Conservation (phyloP, 2,113 vertebrate species). For the Pterocles orientalis region DNA sequence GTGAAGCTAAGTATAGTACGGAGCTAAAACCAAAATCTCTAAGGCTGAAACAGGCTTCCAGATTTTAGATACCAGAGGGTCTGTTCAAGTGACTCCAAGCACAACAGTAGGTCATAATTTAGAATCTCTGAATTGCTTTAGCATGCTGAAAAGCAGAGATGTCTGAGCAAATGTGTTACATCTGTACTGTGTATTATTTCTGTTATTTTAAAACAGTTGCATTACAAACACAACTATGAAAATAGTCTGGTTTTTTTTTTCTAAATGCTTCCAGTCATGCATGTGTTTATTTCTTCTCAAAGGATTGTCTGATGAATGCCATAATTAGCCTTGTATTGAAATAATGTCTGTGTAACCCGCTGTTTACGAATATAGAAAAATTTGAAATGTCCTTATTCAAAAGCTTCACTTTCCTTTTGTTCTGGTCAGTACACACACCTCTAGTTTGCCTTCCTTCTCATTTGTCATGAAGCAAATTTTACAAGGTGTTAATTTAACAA, state of each 20-base stretch:
- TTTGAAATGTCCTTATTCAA: background rate
- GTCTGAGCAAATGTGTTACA: constrained; percentile 21
- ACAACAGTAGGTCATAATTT: constrained; percentile 13
- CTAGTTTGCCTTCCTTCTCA: background rate
- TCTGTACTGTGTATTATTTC: constrained; percentile 17
- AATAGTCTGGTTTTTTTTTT: background rate
- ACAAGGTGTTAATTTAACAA: background rate
- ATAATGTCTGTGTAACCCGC: background rate
- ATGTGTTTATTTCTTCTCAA: background rate
- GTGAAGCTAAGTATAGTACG: background rate
- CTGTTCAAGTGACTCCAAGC: background rate
- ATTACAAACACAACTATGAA: constrained; percentile 4
- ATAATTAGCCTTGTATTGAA: background rate
- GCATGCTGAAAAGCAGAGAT: background rate
- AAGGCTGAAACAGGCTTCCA: constrained; percentile 1
- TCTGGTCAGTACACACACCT: background rate
- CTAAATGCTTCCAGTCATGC: constrained; percentile 28
- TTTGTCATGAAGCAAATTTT: background rate
- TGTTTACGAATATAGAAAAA: background rate
- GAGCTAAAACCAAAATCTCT: background rate
- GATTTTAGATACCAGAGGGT: background rate
- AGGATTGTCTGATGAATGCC: background rate
- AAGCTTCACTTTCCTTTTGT: background rate
- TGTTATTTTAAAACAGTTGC: constrained; percentile 23
- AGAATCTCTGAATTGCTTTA: background rate